Percentiles rank a stretch among this genome's conserved stretches.
These are phyloP conservation scores for Octomys mimax DNA, from an alignment of 2,797 vertebrate genomes.

Conservation along the genomic window DNA sequence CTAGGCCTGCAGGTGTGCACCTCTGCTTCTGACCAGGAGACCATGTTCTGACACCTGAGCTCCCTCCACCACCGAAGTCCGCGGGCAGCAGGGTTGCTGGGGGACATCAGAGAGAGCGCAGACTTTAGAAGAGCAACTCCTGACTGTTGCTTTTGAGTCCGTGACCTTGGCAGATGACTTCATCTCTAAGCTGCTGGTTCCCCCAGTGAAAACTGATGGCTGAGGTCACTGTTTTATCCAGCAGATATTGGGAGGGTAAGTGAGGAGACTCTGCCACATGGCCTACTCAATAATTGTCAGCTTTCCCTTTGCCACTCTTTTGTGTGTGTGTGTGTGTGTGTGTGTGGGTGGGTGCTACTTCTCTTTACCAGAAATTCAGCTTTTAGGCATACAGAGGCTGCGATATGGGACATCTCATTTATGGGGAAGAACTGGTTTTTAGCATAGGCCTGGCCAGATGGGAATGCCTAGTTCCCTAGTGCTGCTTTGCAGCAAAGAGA, in stretches of 20 bases:
- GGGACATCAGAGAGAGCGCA: background rate
- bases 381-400: background rate
- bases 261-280: background rate
- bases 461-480: background rate
- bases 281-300: accelerated
- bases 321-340: too few relatives aligned
- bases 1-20: background rate
- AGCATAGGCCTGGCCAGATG: background rate
- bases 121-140: background rate
- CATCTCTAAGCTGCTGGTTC: background rate
- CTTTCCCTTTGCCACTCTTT: background rate
- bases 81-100: background rate
- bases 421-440: background rate
- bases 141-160: background rate
- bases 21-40: background rate
- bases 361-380: conserved; percentile 10
- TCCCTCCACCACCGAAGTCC: too few relatives aligned
- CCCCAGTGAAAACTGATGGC: background rate
- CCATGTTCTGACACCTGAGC: background rate
- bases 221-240: too few relatives aligned
- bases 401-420: background rate
- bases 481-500: background rate
- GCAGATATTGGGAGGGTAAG: background rate
- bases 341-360: background rate
- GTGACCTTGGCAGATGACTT: background rate